These are phyloP conservation scores for Taxidea taxus DNA, from an alignment of 2,113 vertebrate species.

Conservation along the genomic window DNA sequence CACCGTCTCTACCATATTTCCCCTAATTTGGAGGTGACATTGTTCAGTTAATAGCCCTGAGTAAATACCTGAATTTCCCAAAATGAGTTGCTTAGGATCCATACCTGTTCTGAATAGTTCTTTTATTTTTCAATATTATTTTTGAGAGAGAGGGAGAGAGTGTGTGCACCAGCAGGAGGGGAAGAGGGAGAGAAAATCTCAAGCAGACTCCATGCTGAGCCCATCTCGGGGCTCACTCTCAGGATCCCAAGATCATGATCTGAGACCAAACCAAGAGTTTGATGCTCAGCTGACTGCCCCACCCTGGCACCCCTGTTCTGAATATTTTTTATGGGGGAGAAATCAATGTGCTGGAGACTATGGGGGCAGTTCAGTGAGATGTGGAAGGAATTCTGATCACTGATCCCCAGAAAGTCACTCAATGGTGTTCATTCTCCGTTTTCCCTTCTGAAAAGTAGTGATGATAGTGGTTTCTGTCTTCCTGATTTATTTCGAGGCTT, in stretches of 20 bases:
- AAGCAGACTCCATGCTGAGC: no score
- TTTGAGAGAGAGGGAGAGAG: no score
- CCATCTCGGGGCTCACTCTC: no score
- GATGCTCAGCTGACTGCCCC: neutral
- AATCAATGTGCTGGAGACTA: neutral
- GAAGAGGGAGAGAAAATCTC: no score
- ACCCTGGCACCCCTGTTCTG: neutral
- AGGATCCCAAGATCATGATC: no score
- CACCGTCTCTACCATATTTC: neutral
- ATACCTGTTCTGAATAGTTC: neutral
- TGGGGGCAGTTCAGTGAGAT: neutral
- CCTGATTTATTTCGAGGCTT: neutral
- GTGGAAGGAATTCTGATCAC: neutral
- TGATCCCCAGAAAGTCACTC: neutral
- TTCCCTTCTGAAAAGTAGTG: neutral
- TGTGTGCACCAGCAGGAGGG: neutral
- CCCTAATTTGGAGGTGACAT: neutral
- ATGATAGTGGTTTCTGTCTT: neutral
- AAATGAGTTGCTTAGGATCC: neutral
- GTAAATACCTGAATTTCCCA: neutral
- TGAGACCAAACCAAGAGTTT: no score
- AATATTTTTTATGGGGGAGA: neutral
- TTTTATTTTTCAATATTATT: no score
- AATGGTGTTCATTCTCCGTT: neutral
- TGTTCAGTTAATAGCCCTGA: neutral